phyloP scores from a whole-genome alignment of 2,113 vertebrate species.

The Perca schrenkii region DNA sequence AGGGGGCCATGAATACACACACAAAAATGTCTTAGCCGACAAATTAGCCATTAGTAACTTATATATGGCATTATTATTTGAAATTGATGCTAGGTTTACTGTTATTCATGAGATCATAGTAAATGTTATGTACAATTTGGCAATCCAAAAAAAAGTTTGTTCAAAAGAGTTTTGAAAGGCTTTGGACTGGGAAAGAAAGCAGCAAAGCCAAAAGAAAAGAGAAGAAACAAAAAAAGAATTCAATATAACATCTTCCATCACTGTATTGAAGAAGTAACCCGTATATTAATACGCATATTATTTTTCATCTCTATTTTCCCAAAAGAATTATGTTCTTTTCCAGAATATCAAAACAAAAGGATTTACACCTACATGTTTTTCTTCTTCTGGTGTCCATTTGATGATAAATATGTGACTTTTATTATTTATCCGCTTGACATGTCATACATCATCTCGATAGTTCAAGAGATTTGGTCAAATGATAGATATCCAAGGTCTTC shows the following conservation, averaged over 20 bases:
- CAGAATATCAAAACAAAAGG: not conserved
- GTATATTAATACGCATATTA: conserved; percentile 1
- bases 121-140: not conserved
- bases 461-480: not conserved
- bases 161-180: not conserved
- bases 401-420: conserved; percentile 4
- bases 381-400: not conserved
- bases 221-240: not conserved
- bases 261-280: not conserved
- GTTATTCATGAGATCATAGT: not conserved
- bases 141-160: not conserved
- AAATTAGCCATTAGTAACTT: no score
- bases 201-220: not conserved
- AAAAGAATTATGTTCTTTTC: not conserved
- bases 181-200: not conserved
- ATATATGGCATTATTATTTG: not conserved
- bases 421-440: not conserved
- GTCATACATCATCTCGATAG: not conserved
- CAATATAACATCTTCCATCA: not conserved
- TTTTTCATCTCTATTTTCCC: not conserved
- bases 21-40: no score
- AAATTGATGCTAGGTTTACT: not conserved
- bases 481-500: not conserved
- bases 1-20: conserved; percentile 25
- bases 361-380: not conserved